Evolutionary conservation across 1,140 invertebrate species (phyloP), one percentile per base, ranked within the genome.

Genomic region (Papilio aristodemus): DNA sequence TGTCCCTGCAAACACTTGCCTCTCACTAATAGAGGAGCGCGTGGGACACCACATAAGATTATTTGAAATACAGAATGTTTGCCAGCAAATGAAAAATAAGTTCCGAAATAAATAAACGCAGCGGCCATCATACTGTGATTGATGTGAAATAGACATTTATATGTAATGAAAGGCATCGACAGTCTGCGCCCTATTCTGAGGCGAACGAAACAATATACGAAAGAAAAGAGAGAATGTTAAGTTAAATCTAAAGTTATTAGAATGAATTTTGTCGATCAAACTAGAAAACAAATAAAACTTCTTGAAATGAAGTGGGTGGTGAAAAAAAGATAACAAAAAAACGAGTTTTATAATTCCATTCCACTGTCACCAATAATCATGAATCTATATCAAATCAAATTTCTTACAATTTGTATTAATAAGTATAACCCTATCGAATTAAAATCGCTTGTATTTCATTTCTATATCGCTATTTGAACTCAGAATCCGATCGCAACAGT

Each of bases 151-250:
- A 75, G 38, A 46, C 71, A 71, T 75, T 73, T 75, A 78, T 74
- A 76, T 75, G 76, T 78, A 78, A 75, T 76, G 76, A 75, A 76
- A 78, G 69, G 54, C 68, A 71, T 60, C 68, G 63, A 50, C 66
- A 38, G 36, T 50, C 22, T 41, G 4, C 27, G 32, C 14, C 67
- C 5, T 73, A 76, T 76, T 76, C 72, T 74, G 76, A 19, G 57
- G 27, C 17, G 27, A 43, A 57, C 19, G 10, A 10, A 57, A 46
- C 19, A 43, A 67, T 17, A 62, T 13, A n/a, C n/a, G n/a, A n/a
- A 37, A 19, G 62, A 64, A 64, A 57, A 32, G 19, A 63, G 62
- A 71, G 66, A 62, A 67, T 6, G 27, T 32, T 32, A 32, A n/a
- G n/a, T n/a, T 32, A 32, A 32, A 6, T 32, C 2, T 32, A 32